Base-by-base conservation (phyloP, 1,140 invertebrate genomes). In the Camponotus pennsylvanicus region DNA sequence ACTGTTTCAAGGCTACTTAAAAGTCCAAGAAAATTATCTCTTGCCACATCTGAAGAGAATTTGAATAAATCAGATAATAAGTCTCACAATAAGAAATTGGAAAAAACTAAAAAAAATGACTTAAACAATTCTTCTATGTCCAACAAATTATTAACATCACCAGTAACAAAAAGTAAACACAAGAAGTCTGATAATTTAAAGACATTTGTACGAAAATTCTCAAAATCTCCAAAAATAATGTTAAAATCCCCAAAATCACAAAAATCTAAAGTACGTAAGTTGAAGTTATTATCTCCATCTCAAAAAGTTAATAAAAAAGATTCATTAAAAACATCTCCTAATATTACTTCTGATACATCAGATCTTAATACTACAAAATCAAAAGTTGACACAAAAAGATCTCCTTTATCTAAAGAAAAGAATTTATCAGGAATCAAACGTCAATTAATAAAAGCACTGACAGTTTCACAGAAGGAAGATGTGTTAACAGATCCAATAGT, bases 141-240 rank as follows among this genome's bases (percentile, higher is more conserved):
- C 0, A 3, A 73, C 1, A 45, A 49, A 45, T 6, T 3, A 6
- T 37, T 9, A 6, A 18, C 1, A 0, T 27, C 55, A n/a, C 0
- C 55, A 13, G 13, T 2, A 18, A 2, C 0, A 61, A 73, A 73
- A 27, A 37, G 3, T 3, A 59, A 73, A 45, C 55, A 1, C 3
- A 49, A 45, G 2, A 49, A 49, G 8, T 73, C 40, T 9, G 15
- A 6, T 21, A 82, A 82, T n/a, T 49, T 71, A 15, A 82, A 69
- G 9, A 1, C 2, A 52, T 27, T 59, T 34, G 27, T 49, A 40
- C 67, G 5, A 27, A 89, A 52, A 57, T 88, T 89, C 55, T 89
- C 90, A 18, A 92, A 92, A 34, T 91, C 89, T 37, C 88, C 89
- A 27, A 92, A 92, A 83, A 92, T 89, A 75, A 70, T 86, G 15